Evolutionary conservation across 2,888 invertebrate genomes (phyloP).

Genomic region (Patella ulyssiponensis): DNA sequence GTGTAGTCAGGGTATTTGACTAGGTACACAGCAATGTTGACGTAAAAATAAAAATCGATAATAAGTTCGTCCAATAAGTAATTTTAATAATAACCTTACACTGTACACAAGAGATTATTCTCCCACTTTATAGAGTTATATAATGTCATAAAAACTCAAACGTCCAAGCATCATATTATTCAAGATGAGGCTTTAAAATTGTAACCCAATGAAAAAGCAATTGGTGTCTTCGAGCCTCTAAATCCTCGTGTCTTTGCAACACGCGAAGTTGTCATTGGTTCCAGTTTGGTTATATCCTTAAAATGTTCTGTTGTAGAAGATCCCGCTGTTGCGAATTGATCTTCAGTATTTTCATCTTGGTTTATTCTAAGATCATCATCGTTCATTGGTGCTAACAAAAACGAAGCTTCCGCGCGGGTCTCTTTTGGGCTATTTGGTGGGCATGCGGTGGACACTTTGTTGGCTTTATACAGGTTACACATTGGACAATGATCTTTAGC

Average conservation of each 20-base stretch:
- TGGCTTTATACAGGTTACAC: not conserved
- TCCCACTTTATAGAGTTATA: no score
- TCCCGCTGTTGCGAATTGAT: not conserved
- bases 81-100: no score
- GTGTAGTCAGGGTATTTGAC: no score
- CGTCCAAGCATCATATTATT: no score
- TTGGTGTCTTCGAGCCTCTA: not conserved
- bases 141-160: no score
- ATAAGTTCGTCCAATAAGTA: no score
- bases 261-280: not conserved
- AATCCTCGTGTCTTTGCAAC: not conserved
- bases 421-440: not conserved
- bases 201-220: not conserved
- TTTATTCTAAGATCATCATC: no score
- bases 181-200: no score
- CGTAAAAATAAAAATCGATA: no score
- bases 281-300: not conserved
- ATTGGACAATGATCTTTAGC: conserved; percentile 1
- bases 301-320: not conserved
- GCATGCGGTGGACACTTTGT: not conserved
- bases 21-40: no score
- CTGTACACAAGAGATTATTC: no score
- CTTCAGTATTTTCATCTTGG: not conserved
- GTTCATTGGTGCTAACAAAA: no score
- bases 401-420: not conserved